phyloP scores from a whole-genome alignment of 2,888 invertebrate genomes.

The Monoplex corrugatus region DNA sequence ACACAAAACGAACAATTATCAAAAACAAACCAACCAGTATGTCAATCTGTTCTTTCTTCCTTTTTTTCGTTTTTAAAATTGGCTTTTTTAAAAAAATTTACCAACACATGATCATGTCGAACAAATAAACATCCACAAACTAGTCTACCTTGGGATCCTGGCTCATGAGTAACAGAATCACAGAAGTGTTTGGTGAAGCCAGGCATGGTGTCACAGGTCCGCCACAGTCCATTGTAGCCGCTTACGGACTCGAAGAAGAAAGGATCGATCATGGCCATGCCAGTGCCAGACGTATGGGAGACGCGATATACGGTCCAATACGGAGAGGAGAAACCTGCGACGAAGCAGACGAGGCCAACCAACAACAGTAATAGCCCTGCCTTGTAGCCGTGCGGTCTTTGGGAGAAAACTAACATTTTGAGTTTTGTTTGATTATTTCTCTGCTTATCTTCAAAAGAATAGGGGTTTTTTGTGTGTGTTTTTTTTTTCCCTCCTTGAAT shows the following conservation, averaged over 20 bases:
- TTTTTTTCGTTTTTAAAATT: too few species aligned
- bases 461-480: too few species aligned
- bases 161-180: not conserved
- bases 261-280: not conserved
- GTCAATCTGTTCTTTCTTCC: too few species aligned
- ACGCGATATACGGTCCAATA: not conserved
- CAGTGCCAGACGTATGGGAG: not conserved
- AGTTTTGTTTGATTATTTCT: too few species aligned
- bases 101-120: too few species aligned
- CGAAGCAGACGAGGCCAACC: not conserved
- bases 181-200: not conserved
- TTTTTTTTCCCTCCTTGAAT: too few species aligned
- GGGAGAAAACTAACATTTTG: not conserved
- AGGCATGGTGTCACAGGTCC: not conserved
- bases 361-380: not conserved
- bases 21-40: too few species aligned
- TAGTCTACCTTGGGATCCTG: too few species aligned
- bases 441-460: too few species aligned
- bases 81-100: too few species aligned
- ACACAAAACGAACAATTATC: too few species aligned
- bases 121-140: too few species aligned
- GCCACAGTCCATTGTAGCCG: conserved; percentile 28
- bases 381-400: conserved; percentile 1
- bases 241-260: not conserved
- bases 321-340: not conserved